Evolutionary conservation across 2,113 vertebrate species (phyloP).

Genomic region (Ceratotherium simum): DNA sequence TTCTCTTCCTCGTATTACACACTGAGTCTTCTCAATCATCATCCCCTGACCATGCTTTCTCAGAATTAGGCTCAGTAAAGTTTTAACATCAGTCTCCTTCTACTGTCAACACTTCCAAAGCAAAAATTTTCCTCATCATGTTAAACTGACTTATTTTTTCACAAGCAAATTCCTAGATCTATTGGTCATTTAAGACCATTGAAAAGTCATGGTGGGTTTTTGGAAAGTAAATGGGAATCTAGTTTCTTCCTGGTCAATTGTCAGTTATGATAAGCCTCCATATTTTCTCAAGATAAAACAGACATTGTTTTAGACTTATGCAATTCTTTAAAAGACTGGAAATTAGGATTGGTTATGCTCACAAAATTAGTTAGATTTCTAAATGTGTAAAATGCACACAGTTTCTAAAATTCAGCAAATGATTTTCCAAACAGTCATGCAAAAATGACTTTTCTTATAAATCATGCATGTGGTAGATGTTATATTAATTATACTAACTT

Average conservation of each 20-base stretch:
- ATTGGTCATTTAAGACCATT: not conserved
- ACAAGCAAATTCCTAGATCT: not conserved
- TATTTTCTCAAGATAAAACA: constrained; percentile 32
- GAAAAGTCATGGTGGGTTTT: constrained; percentile 44
- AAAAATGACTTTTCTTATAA: constrained; percentile 21
- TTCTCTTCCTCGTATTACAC: not conserved
- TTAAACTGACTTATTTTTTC: constrained; percentile 46
- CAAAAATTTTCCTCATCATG: not conserved
- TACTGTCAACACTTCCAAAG: not conserved
- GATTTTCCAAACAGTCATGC: constrained; percentile 27
- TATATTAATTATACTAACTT: constrained; percentile 8
- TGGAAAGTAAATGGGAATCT: constrained; percentile 19
- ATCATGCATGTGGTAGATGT: not conserved
- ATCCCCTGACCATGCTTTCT: not conserved
- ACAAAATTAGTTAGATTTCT: not conserved
- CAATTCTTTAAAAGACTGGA: not conserved
- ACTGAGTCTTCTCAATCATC: not conserved
- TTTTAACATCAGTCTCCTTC: constrained; percentile 35
- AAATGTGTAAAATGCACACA: constrained; percentile 35
- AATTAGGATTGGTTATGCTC: not conserved
- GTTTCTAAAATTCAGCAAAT: constrained; percentile 46
- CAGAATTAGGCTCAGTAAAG: not conserved
- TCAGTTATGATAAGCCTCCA: constrained; percentile 3
- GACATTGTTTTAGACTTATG: not conserved
- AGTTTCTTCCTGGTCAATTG: not conserved